Evolutionary conservation across 2,113 vertebrate species (phyloP).

Genomic region (Pogona vitticeps): DNA sequence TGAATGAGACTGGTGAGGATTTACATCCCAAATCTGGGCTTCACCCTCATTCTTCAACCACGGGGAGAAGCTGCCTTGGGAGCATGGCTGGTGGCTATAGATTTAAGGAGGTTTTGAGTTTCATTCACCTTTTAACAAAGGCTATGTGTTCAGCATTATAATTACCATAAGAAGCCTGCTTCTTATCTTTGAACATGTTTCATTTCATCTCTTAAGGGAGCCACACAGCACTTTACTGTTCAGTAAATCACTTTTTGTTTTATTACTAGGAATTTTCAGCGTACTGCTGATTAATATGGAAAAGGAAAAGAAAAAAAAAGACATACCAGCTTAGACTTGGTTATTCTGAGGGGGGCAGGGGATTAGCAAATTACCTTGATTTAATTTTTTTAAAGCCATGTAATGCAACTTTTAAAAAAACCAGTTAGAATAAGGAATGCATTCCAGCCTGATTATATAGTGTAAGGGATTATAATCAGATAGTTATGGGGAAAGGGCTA

Average conservation of each 20-base stretch:
- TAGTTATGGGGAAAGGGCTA: conserved; percentile 19
- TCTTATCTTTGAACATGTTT: not conserved
- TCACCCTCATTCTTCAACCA: no score
- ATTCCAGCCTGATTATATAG: conserved; percentile 30
- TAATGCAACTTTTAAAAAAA: not conserved
- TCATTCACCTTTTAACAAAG: not conserved
- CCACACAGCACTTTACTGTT: not conserved
- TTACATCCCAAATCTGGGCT: no score
- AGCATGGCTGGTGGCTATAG: no score
- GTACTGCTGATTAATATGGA: not conserved
- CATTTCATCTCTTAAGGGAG: not conserved
- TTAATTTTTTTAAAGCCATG: not conserved
- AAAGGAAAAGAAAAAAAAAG: not conserved
- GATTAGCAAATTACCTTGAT: not conserved
- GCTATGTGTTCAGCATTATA: not conserved
- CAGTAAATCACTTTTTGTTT: not conserved
- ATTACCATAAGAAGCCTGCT: not conserved
- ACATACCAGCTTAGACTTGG: not conserved
- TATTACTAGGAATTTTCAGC: not conserved
- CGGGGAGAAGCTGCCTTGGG: no score
- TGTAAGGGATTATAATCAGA: conserved; percentile 40
- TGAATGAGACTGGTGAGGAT: no score
- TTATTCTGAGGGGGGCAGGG: not conserved
- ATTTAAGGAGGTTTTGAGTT: no score
- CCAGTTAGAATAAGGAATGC: not conserved